Base-by-base conservation (phyloP, 1,140 invertebrate genomes). In the Cotesia vestalis region DNA sequence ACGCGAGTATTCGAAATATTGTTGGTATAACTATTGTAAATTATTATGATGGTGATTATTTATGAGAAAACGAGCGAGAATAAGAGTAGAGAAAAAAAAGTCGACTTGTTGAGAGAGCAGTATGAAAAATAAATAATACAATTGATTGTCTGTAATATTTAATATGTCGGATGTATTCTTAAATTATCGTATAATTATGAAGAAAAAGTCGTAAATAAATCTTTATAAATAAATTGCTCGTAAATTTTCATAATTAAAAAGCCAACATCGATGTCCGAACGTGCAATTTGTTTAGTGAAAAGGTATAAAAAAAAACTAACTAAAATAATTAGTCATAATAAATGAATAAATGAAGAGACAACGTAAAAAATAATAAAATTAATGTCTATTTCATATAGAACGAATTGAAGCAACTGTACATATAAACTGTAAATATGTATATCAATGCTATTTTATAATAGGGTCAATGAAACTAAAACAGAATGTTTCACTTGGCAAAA, bases 391-490 rank as follows among this genome's bases (percentile, higher is more conserved):
- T 81, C 78, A 63, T 77, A 75, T 75, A 72, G 74, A 81, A 79
- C 80, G 78, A 77, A 51, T 46, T 63, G 51, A 59, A 51, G 64
- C 34, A 67, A 59, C 36, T 51, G 9, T 86, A 84, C 57, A 59
- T 86, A 86, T 74, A 85, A 86, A 86, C 67, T 86, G 85, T 86
- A 86, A 79, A 86, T 86, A 86, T 86, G 85, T 87, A 87, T 81
- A 87, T 87, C 82, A 81, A 78, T 83, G 85, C 81, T 87, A 85
- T 87, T 87, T 87, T 86, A 85, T 87, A 87, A 85, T 86, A 85
- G 84, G 79, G 81, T 83, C 82, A 81, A 83, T 80, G 74, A 78
- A 85, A 67, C 40, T 57, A 69, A 64, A 66, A 4, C 38, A 72
- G 59, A 38, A 60, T 52, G 46, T 66, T 81, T 78, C 69, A 81